Evolutionary conservation across 2,113 vertebrate species (phyloP).

Genomic region (Macrotus californicus): DNA sequence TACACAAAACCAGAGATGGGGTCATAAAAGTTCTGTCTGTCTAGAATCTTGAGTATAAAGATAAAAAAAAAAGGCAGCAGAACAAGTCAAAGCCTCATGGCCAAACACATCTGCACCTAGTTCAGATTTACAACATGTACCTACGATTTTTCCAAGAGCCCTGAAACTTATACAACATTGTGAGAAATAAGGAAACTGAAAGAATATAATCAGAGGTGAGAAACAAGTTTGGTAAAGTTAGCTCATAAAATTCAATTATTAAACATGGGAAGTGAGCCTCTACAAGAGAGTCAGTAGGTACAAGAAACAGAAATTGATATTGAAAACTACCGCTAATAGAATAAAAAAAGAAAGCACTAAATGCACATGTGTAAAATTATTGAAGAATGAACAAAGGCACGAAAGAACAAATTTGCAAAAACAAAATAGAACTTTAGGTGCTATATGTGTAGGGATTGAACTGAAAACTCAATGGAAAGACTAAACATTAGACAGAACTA

Average conservation of each 20-base stretch:
- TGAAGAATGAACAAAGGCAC: background rate
- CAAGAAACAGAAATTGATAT: background rate
- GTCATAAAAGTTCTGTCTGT: background rate
- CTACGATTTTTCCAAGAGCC: background rate
- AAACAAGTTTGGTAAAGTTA: background rate
- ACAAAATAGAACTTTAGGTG: background rate
- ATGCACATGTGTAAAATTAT: background rate
- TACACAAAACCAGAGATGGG: background rate
- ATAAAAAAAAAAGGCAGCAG: background rate
- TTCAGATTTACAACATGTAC: background rate
- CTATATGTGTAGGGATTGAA: background rate
- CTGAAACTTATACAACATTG: background rate
- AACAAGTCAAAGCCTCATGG: background rate
- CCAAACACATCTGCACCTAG: background rate
- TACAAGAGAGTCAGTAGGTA: background rate
- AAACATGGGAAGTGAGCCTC: background rate
- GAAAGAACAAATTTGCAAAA: background rate
- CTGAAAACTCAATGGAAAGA: background rate
- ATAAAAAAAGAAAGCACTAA: background rate
- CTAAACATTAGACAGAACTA: background rate
- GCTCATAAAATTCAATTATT: background rate
- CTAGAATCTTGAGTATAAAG: background rate
- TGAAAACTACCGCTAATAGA: background rate
- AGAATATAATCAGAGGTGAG: background rate
- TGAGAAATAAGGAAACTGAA: background rate